Evolutionary conservation across 1,140 invertebrate genomes (phyloP).

Genomic region (Brachionus plicatilis): DNA sequence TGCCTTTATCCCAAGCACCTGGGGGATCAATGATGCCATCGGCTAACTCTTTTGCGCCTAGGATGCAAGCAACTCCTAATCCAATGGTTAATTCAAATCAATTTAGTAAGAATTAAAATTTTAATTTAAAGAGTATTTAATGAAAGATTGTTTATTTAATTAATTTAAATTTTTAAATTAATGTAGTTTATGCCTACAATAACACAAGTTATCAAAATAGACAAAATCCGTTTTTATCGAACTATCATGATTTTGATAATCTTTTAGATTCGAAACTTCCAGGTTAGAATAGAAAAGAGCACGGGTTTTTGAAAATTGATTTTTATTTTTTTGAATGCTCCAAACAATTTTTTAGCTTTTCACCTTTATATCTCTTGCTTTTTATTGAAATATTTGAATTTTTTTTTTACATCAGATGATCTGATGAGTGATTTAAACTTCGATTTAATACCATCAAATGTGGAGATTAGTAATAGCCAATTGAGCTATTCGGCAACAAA

Average conservation of each 20-base stretch:
- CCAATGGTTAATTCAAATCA: constrained; percentile 12
- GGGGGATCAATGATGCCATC: not conserved
- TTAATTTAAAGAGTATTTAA: not conserved
- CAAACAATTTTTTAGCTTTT: not conserved
- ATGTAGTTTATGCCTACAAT: not conserved
- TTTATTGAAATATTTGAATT: not conserved
- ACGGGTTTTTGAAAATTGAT: not conserved
- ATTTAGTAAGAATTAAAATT: not conserved
- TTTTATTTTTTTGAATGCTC: not conserved
- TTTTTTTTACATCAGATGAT: constrained; percentile 15
- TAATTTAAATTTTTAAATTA: not conserved
- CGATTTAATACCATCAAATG: not conserved
- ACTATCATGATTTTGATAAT: constrained; percentile 9
- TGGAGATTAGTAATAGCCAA: not conserved
- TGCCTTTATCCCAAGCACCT: not conserved
- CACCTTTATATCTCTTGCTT: not conserved
- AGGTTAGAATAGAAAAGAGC: not conserved
- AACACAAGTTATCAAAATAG: not conserved
- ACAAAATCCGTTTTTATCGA: not conserved
- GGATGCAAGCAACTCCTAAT: not conserved
- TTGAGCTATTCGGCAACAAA: not conserved
- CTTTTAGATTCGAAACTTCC: constrained; percentile 9
- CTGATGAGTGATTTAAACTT: constrained; percentile 5
- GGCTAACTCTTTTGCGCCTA: not conserved
- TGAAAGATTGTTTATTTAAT: not conserved